Conservation (phyloP, 2,888 invertebrate species). For the Drosophila atripex region DNA sequence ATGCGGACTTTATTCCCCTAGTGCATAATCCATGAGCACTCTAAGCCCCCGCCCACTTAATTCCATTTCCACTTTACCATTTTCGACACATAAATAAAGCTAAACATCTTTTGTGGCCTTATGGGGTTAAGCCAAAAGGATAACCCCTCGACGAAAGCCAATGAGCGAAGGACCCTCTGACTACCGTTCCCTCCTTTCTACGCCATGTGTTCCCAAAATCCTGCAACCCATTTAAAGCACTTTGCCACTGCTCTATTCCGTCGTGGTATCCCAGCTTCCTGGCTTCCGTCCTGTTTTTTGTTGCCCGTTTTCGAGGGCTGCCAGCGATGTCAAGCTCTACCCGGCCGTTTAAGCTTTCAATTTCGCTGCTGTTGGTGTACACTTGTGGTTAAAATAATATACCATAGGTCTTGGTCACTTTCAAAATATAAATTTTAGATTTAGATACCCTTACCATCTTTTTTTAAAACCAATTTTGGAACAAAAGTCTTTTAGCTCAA, state of each 20-base stretch:
- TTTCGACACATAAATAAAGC: conserved; percentile 70
- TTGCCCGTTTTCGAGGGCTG: conserved; percentile 46
- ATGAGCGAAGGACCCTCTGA: conserved; percentile 34
- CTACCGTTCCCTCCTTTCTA: background rate
- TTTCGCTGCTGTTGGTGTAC: conserved; percentile 45
- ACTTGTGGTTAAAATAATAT: background rate
- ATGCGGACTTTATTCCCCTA: background rate
- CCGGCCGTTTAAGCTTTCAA: conserved; percentile 64
- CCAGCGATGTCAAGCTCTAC: conserved; percentile 44
- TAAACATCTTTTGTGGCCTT: conserved; percentile 61
- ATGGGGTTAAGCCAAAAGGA: conserved; percentile 65
- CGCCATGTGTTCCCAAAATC: conserved; percentile 27
- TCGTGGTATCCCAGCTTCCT: conserved; percentile 15
- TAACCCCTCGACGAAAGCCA: conserved; percentile 56
- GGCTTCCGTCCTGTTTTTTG: conserved; percentile 16
- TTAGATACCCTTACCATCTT: too few relatives aligned
- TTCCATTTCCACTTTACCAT: conserved; percentile 24
- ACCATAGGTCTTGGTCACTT: background rate
- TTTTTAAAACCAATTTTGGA: too few relatives aligned
- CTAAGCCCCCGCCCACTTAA: conserved; percentile 1
- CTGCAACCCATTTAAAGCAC: conserved; percentile 57
- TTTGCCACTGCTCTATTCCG: conserved; percentile 43
- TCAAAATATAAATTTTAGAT: too few relatives aligned
- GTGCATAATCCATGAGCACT: conserved; percentile 20
- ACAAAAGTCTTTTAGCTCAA: too few relatives aligned